A percentile compares a stretch with the other conserved stretches of the same genome.
phyloP scores from a whole-genome alignment of 2,113 vertebrate species.

The Tenebrosternarchus preto region DNA sequence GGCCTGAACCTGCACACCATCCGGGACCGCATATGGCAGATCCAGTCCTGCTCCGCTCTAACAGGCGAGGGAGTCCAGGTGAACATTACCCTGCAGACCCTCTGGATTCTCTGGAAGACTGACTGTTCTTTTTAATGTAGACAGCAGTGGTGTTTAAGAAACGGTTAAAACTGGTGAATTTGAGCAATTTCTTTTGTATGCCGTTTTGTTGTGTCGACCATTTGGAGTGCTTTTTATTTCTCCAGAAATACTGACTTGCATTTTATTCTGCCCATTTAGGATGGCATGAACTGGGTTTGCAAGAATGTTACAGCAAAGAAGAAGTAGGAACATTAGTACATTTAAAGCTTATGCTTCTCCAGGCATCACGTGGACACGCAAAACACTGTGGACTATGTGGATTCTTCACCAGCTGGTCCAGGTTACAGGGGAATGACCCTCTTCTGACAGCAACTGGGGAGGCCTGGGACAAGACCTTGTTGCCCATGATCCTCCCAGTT shows the following conservation, averaged over 20 bases:
- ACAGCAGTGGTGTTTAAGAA: not conserved
- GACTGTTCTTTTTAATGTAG: not conserved
- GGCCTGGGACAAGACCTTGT: slow-evolving; percentile 28
- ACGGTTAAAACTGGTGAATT: no score
- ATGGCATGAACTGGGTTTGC: slow-evolving; percentile 80
- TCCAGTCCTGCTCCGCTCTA: slow-evolving; percentile 78
- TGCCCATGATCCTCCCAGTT: slow-evolving; percentile 4
- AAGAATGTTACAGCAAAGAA: slow-evolving; percentile 72
- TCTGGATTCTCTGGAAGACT: not conserved
- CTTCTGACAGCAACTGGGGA: slow-evolving; percentile 31
- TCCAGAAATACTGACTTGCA: not conserved
- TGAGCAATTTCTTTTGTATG: not conserved
- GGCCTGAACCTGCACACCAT: slow-evolving; percentile 76
- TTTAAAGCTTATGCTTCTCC: not conserved
- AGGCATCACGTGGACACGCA: slow-evolving; percentile 17
- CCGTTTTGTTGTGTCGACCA: no score
- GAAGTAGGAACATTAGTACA: slow-evolving; percentile 52
- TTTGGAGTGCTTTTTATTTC: not conserved
- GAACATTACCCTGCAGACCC: slow-evolving; percentile 1
- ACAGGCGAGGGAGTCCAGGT: slow-evolving; percentile 79
- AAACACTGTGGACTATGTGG: slow-evolving; percentile 40
- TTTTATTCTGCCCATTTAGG: slow-evolving; percentile 61
- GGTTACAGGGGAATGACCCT: slow-evolving; percentile 41
- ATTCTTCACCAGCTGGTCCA: slow-evolving; percentile 36
- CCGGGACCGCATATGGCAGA: slow-evolving; percentile 76